phyloP scores from a whole-genome alignment of 1,140 invertebrate species.

The Leguminivora glycinivorella region DNA sequence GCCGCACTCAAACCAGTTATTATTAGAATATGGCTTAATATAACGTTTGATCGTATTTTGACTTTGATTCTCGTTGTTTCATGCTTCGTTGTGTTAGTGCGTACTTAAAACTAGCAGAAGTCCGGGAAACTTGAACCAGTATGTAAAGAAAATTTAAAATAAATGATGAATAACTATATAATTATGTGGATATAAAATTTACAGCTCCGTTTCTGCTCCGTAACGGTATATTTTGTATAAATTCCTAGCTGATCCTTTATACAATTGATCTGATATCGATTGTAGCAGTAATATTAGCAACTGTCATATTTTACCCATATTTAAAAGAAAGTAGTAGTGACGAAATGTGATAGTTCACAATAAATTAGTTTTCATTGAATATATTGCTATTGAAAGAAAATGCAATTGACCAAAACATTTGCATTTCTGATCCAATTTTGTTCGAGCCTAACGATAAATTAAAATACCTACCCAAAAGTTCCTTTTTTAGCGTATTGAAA shows the following conservation, averaged over 20 bases:
- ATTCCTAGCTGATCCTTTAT: too few species aligned
- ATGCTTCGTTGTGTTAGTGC: background rate
- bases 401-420: too few species aligned
- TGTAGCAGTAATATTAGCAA: too few species aligned
- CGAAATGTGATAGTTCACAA: too few species aligned
- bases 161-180: too few species aligned
- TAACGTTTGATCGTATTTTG: constrained; percentile 32
- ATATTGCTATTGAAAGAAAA: background rate
- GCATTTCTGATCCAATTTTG: background rate
- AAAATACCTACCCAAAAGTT: background rate
- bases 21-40: constrained; percentile 42
- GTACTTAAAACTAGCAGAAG: background rate
- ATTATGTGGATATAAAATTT: too few species aligned
- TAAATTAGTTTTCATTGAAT: background rate
- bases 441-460: background rate
- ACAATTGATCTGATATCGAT: too few species aligned
- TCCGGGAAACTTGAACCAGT: background rate
- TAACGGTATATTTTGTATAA: too few species aligned
- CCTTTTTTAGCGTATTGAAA: background rate
- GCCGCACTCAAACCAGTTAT: constrained; percentile 42
- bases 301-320: too few species aligned
- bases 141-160: background rate
- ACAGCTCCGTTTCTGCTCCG: too few species aligned
- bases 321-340: too few species aligned
- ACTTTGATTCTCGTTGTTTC: background rate